These are phyloP conservation scores for Nematostella vectensis DNA, from an alignment of 92 coral and sea anemone species.

Conservation along the genomic window DNA sequence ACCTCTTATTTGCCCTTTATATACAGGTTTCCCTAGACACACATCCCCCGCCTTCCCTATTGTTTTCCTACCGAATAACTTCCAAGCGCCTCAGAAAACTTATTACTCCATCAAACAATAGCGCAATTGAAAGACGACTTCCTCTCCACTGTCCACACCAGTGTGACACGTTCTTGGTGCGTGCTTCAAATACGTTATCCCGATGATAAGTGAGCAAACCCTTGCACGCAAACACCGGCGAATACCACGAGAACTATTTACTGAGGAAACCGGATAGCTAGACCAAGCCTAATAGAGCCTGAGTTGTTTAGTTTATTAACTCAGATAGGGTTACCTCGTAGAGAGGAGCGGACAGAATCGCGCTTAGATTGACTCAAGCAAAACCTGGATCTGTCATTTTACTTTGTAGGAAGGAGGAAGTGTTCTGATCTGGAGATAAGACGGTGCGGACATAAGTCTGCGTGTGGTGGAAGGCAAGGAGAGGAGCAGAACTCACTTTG, in stretches of 20 bases:
- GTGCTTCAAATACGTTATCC: too few species aligned
- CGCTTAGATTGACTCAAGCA: constrained; percentile 14
- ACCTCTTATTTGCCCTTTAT: too few species aligned
- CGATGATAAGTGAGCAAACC: too few species aligned
- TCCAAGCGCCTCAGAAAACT: too few species aligned
- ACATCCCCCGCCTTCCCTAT: too few species aligned
- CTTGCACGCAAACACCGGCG: constrained; percentile 13
- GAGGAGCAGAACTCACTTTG: neutral
- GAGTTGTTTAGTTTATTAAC: constrained; percentile 26
- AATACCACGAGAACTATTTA: constrained; percentile 30
- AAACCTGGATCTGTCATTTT: constrained; percentile 31
- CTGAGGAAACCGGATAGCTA: constrained; percentile 21
- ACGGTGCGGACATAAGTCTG: neutral
- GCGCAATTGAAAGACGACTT: too few species aligned
- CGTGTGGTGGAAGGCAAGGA: neutral
- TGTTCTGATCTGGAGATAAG: neutral
- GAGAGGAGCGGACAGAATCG: constrained; percentile 31
- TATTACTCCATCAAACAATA: too few species aligned
- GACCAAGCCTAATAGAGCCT: neutral
- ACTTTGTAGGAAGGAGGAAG: neutral
- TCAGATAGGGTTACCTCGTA: constrained; percentile 30
- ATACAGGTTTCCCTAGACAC: too few species aligned
- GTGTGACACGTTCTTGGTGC: too few species aligned
- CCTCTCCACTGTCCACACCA: too few species aligned
- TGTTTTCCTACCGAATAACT: too few species aligned